These are phyloP conservation scores for Aphelenchoides bicaudatus DNA, from an alignment of 2,888 invertebrate species.

Conservation along the genomic window DNA sequence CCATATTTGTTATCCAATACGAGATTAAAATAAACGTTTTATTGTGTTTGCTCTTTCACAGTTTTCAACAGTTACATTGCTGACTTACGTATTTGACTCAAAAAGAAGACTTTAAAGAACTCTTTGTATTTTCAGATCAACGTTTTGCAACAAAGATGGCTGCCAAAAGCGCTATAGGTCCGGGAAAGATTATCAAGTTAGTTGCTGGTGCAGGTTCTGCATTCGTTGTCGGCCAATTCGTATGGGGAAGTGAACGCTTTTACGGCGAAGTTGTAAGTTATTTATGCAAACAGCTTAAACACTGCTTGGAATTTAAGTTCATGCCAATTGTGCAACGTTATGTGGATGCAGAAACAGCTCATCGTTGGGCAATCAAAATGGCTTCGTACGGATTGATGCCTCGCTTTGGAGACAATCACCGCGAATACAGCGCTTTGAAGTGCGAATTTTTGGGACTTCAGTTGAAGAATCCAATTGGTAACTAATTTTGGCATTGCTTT, in stretches of 20 bases:
- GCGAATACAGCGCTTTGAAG: constrained; percentile 51
- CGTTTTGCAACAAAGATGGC: too few species aligned
- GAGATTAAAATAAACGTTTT: not conserved
- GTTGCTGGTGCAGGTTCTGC: constrained; percentile 30
- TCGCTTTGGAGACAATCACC: constrained; percentile 43
- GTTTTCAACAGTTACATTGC: not conserved
- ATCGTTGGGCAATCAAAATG: constrained; percentile 44
- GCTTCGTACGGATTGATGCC: constrained; percentile 51
- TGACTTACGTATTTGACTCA: too few species aligned
- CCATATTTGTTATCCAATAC: not conserved
- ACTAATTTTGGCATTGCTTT: not conserved
- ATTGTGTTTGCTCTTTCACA: not conserved
- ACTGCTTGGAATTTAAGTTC: constrained; percentile 31
- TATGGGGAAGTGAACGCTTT: constrained; percentile 49
- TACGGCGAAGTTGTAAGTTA: constrained; percentile 43
- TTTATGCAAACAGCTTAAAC: constrained; percentile 4
- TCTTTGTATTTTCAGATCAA: too few species aligned
- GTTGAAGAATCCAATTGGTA: constrained; percentile 77
- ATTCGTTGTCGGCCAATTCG: constrained; percentile 38
- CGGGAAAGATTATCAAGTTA: not conserved
- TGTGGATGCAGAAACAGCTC: constrained; percentile 52
- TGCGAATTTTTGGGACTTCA: constrained; percentile 62
- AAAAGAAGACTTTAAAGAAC: too few species aligned
- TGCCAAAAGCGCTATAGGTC: too few species aligned
- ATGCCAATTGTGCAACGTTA: constrained; percentile 52